Evolutionary conservation across 2,888 invertebrate genomes (phyloP).

Genomic region (Acleris laterana): DNA sequence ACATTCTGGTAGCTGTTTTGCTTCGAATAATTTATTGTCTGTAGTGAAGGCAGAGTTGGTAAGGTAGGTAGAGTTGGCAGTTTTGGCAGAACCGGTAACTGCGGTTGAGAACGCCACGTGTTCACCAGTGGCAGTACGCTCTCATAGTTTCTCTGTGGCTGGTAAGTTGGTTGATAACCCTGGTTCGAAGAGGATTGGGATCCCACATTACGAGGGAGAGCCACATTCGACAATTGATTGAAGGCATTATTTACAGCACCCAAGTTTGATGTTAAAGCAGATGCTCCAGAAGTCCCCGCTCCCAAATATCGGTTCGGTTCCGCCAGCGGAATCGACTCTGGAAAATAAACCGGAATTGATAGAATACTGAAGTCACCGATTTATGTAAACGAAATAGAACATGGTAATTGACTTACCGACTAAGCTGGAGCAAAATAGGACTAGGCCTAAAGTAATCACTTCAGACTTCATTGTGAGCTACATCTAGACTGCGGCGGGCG

Average conservation of each 20-base stretch:
- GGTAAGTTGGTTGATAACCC: slow-evolving; percentile 6
- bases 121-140: neutral
- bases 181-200: slow-evolving; percentile 2
- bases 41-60: neutral
- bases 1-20: too few relatives aligned
- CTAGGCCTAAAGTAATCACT: slow-evolving; percentile 29
- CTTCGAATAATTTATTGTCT: too few relatives aligned
- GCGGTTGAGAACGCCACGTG: slow-evolving; percentile 17
- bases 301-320: slow-evolving; percentile 26
- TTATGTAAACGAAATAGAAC: neutral
- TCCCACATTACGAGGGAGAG: slow-evolving; percentile 12
- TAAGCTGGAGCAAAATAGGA: slow-evolving; percentile 26
- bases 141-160: slow-evolving; percentile 13
- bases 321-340: slow-evolving; percentile 24
- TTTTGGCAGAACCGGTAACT: neutral
- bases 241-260: slow-evolving; percentile 7
- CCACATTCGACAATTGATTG: slow-evolving; percentile 6
- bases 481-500: slow-evolving; percentile 26
- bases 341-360: neutral
- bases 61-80: slow-evolving; percentile 13
- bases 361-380: neutral
- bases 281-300: slow-evolving; percentile 15
- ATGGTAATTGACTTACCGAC: slow-evolving; percentile 24
- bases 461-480: slow-evolving; percentile 34
- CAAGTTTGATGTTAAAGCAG: slow-evolving; percentile 10